These are phyloP conservation scores for Lycodopsis pacificus DNA, from an alignment of 2,797 vertebrate species.

Conservation along the genomic window DNA sequence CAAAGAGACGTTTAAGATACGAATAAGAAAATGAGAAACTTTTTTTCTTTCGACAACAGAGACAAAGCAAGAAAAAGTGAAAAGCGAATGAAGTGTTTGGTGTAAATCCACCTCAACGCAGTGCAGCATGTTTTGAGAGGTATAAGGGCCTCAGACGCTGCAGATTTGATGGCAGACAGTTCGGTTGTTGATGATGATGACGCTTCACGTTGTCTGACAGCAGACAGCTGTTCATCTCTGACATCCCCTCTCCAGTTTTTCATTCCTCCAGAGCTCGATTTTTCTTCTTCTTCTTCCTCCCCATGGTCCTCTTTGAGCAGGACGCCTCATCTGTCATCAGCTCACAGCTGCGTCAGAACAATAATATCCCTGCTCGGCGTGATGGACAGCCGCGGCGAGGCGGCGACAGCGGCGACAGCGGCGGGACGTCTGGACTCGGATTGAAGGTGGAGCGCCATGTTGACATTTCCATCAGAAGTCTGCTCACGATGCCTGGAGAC, in stretches of 20 bases:
- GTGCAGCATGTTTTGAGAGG: background rate
- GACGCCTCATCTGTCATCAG: conserved; percentile 47
- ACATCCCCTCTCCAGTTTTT: conserved; percentile 29
- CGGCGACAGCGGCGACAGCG: conserved; percentile 1
- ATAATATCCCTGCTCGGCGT: conserved; percentile 56
- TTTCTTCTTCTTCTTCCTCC: background rate
- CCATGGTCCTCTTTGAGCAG: conserved; percentile 24
- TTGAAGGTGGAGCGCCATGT: conserved; percentile 38
- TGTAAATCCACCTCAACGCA: background rate
- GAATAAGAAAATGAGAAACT: background rate
- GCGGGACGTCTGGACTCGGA: conserved; percentile 28
- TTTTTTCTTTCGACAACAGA: too few species aligned
- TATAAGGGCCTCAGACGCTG: background rate
- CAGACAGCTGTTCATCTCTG: conserved; percentile 29
- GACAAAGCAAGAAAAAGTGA: background rate
- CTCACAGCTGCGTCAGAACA: conserved; percentile 44
- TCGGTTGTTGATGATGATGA: background rate
- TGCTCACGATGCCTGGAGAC: conserved; percentile 35
- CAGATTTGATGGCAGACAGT: background rate
- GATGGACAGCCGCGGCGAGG: conserved; percentile 59
- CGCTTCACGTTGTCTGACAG: conserved; percentile 27
- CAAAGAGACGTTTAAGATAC: background rate
- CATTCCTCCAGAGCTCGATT: conserved; percentile 31
- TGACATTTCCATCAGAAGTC: conserved; percentile 60
- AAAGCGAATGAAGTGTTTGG: background rate